phyloP scores from a whole-genome alignment of 35 echinoderm and acorn worm species.

The Hemicentrotus pulcherrimus region DNA sequence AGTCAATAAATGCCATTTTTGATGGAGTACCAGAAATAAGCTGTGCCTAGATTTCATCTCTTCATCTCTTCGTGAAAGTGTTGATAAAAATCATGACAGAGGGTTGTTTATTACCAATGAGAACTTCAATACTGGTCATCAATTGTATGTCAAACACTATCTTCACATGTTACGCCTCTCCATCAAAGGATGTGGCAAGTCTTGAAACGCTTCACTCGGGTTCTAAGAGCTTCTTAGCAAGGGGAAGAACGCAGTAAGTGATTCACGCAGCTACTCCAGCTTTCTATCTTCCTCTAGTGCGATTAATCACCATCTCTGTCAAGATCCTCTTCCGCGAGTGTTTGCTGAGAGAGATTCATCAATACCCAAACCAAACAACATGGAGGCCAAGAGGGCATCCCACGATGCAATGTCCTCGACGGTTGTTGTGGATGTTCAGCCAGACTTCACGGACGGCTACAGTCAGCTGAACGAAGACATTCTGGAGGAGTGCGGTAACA shows the following conservation, averaged over 20 bases:
- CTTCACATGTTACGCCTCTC: neutral
- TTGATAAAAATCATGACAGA: neutral
- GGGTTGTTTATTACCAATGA: neutral
- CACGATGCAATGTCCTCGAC: neutral
- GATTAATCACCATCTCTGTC: neutral
- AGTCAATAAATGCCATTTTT: neutral
- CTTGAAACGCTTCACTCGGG: neutral
- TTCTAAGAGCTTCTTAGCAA: neutral
- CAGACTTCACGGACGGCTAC: constrained; percentile 30
- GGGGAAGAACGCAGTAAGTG: neutral
- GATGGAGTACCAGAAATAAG: neutral
- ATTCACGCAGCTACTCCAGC: neutral
- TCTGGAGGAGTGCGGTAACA: neutral
- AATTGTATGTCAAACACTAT: neutral
- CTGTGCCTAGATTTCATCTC: neutral
- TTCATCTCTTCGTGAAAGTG: neutral
- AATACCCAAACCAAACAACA: neutral
- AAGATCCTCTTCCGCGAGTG: neutral
- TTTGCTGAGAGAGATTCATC: constrained; percentile 16
- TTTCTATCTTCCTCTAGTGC: neutral
- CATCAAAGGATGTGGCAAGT: neutral
- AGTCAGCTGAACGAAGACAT: constrained; percentile 34
- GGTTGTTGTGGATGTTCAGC: neutral
- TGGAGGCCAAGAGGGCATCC: neutral
- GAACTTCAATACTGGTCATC: neutral